Conservation (phyloP, 1,140 invertebrate species). For the Scaptomyza pallida region DNA sequence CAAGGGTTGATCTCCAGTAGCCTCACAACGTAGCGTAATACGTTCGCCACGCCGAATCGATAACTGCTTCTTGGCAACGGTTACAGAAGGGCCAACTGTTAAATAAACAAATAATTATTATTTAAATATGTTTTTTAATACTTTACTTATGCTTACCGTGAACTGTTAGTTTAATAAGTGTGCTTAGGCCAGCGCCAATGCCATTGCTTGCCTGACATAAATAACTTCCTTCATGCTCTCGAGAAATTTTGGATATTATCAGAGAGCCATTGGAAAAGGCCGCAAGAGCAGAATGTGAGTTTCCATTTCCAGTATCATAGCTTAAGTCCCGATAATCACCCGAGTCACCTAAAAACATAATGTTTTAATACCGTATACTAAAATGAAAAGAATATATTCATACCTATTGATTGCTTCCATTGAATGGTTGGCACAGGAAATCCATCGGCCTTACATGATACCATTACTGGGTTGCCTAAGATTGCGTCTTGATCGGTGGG, state of each 20-base stretch:
- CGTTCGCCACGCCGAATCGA: conserved; percentile 88
- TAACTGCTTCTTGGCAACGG: conserved; percentile 84
- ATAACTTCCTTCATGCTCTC: conserved; percentile 90
- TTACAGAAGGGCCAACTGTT: conserved; percentile 73
- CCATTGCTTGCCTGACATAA: conserved; percentile 91
- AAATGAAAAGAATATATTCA: not conserved
- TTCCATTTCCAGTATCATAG: conserved; percentile 49
- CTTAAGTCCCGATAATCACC: conserved; percentile 87
- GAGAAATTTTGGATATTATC: conserved; percentile 85
- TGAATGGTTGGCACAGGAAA: conserved; percentile 90
- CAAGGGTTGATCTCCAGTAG: conserved; percentile 93
- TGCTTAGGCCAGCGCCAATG: conserved; percentile 90
- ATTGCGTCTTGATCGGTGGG: conserved; percentile 90
- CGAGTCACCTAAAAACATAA: conserved; percentile 72
- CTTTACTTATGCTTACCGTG: conserved; percentile 86
- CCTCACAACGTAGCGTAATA: conserved; percentile 89
- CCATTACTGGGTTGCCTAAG: conserved; percentile 88
- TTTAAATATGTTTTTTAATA: not conserved
- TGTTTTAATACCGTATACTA: not conserved
- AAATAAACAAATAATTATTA: not conserved
- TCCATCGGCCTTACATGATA: conserved; percentile 91
- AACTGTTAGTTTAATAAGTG: conserved; percentile 89
- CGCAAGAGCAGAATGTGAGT: conserved; percentile 53
- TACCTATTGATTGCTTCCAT: conserved; percentile 88
- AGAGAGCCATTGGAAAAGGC: conserved; percentile 86